Conservation (phyloP, 2,113 vertebrate genomes). For the Gymnocephalus cernua region DNA sequence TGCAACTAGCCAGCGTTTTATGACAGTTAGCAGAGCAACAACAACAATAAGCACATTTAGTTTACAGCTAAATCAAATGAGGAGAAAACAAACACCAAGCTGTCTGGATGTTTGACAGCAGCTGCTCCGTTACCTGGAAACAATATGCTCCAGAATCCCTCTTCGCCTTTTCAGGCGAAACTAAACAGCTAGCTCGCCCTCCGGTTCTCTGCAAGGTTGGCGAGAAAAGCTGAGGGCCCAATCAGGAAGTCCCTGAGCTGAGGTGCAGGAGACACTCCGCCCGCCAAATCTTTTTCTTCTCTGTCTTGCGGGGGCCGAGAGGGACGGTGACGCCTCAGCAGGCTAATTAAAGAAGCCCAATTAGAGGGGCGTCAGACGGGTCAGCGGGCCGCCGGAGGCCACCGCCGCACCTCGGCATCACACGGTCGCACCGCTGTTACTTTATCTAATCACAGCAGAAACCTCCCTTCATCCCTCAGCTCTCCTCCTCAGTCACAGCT, state of each 20-base stretch:
- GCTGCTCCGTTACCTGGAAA: conserved; percentile 44
- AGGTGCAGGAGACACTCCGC: conserved; percentile 33
- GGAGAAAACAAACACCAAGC: conserved; percentile 50
- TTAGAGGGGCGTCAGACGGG: conserved; percentile 64
- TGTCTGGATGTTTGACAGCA: conserved; percentile 43
- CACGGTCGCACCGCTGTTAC: not conserved
- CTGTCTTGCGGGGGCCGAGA: conserved; percentile 1
- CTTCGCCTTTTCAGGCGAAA: conserved; percentile 27
- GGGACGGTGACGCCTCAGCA: conserved; percentile 22
- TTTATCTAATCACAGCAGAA: conserved; percentile 9
- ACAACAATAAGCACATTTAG: conserved; percentile 50
- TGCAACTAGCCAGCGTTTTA: no score
- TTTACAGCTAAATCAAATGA: conserved; percentile 66
- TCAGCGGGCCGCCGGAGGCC: conserved; percentile 41
- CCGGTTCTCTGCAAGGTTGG: conserved; percentile 23
- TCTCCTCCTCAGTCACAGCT: not conserved
- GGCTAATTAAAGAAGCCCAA: conserved; percentile 73
- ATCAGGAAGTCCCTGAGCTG: conserved; percentile 59
- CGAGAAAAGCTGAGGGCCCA: conserved; percentile 65
- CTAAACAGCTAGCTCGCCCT: conserved; percentile 20
- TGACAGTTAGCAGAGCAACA: conserved; percentile 10
- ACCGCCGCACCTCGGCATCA: not conserved
- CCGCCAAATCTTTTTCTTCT: conserved; percentile 19
- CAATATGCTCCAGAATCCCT: conserved; percentile 1
- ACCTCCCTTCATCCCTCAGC: not conserved